Evolutionary conservation across 1,140 invertebrate genomes (phyloP).

Genomic region (Meloidogyne hapla): DNA sequence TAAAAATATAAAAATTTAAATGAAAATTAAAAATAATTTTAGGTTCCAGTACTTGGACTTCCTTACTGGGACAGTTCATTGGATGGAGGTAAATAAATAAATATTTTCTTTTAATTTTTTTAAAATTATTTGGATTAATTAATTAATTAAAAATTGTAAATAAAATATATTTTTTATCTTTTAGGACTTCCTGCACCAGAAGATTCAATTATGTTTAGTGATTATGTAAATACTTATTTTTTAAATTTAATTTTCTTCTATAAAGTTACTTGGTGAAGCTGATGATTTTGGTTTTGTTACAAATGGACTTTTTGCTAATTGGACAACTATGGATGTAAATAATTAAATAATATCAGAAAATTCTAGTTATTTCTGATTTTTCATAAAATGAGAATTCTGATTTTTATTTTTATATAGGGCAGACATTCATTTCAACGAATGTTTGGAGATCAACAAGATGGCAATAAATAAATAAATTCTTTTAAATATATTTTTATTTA

Average conservation of each 20-base stretch:
- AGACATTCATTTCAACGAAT: constrained; percentile 49
- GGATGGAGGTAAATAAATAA: constrained; percentile 53
- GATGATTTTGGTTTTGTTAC: constrained; percentile 47
- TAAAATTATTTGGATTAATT: too few relatives aligned
- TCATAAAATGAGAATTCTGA: too few relatives aligned
- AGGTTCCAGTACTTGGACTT: constrained; percentile 56
- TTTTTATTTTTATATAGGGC: constrained; percentile 36
- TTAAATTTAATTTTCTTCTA: background rate
- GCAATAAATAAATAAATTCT: background rate
- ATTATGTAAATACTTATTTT: constrained; percentile 4
- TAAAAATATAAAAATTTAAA: background rate
- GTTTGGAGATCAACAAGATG: constrained; percentile 46
- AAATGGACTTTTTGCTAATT: constrained; percentile 53
- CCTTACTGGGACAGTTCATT: constrained; percentile 66
- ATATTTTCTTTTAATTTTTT: too few relatives aligned
- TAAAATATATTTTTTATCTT: background rate
- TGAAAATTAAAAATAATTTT: background rate
- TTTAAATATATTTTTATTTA: too few relatives aligned
- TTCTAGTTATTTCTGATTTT: too few relatives aligned
- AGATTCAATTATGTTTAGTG: constrained; percentile 64
- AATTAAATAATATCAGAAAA: background rate
- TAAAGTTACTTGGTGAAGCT: constrained; percentile 59
- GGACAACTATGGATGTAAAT: constrained; percentile 51
- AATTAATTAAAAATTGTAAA: background rate
- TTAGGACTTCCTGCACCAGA: constrained; percentile 58